A percentile compares a stretch with the other conserved stretches of the same genome.
phyloP scores from a whole-genome alignment of 2,888 invertebrate species.

The Empis livida region DNA sequence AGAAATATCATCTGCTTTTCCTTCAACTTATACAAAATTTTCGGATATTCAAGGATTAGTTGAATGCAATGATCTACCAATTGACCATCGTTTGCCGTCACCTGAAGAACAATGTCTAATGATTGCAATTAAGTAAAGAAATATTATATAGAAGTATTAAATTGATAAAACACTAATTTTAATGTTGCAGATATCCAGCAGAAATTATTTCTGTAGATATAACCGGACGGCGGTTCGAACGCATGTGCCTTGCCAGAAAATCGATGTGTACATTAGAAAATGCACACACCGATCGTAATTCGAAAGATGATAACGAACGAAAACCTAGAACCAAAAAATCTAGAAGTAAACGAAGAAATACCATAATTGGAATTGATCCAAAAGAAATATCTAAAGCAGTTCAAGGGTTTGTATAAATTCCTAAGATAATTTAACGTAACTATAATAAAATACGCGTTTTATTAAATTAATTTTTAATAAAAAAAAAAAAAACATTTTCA shows the following conservation, averaged over 20 bases:
- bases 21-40: conserved; percentile 1
- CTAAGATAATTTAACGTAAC: no score
- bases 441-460: no score
- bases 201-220: conserved; percentile 82
- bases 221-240: conserved; percentile 74
- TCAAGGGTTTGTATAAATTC: conserved; percentile 50
- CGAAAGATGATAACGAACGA: conserved; percentile 38
- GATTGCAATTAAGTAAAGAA: conserved; percentile 66
- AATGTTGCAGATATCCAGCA: conserved; percentile 58
- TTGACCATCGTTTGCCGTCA: conserved; percentile 76
- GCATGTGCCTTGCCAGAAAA: conserved; percentile 76
- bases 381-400: conserved; percentile 78
- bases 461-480: no score
- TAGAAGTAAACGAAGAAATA: conserved; percentile 75
- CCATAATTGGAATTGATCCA: conserved; percentile 81
- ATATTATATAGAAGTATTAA: background rate
- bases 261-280: conserved; percentile 43
- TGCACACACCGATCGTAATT: conserved; percentile 24
- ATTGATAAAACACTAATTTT: background rate
- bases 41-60: background rate
- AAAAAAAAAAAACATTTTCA: no score
- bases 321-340: conserved; percentile 61
- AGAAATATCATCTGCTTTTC: background rate
- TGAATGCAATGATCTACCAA: conserved; percentile 41
- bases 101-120: conserved; percentile 77